A percentile compares a stretch with the other conserved stretches of the same genome.
Conservation (phyloP, 2,888 invertebrate species). For the Heliconius aoede region DNA sequence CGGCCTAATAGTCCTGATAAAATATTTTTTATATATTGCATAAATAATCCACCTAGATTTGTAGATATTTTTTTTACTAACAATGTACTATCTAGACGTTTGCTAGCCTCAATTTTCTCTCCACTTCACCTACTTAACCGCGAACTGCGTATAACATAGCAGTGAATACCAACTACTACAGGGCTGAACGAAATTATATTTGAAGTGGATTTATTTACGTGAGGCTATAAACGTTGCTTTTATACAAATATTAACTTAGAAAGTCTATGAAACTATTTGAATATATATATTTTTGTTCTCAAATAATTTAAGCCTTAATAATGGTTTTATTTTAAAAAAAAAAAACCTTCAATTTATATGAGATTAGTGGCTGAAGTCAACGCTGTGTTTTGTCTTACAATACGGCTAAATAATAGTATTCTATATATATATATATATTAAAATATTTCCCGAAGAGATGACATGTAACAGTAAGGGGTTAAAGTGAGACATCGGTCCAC, state of each 20-base stretch:
- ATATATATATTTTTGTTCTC: not conserved
- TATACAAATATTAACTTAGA: not conserved
- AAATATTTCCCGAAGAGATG: too few relatives aligned
- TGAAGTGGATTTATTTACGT: slow-evolving; percentile 17
- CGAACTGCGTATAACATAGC: slow-evolving; percentile 10
- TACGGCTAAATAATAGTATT: too few relatives aligned
- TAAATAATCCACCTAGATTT: not conserved
- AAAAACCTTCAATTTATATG: too few relatives aligned
- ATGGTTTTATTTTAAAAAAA: too few relatives aligned
- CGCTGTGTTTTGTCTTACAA: too few relatives aligned
- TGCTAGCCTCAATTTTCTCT: slow-evolving; percentile 20
- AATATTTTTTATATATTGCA: not conserved
- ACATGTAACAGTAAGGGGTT: too few relatives aligned
- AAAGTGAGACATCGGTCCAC: too few relatives aligned
- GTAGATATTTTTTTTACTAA: not conserved
- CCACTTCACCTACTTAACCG: slow-evolving; percentile 28
- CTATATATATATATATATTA: too few relatives aligned
- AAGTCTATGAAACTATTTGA: not conserved
- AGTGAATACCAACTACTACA: slow-evolving; percentile 6
- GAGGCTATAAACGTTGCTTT: not conserved
- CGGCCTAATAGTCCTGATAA: too few relatives aligned
- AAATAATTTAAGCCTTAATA: too few relatives aligned
- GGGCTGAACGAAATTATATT: slow-evolving; percentile 15
- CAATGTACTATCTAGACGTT: not conserved
- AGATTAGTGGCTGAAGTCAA: too few relatives aligned